Conservation (phyloP, 2,113 vertebrate genomes). For the Crotophaga sulcirostris region DNA sequence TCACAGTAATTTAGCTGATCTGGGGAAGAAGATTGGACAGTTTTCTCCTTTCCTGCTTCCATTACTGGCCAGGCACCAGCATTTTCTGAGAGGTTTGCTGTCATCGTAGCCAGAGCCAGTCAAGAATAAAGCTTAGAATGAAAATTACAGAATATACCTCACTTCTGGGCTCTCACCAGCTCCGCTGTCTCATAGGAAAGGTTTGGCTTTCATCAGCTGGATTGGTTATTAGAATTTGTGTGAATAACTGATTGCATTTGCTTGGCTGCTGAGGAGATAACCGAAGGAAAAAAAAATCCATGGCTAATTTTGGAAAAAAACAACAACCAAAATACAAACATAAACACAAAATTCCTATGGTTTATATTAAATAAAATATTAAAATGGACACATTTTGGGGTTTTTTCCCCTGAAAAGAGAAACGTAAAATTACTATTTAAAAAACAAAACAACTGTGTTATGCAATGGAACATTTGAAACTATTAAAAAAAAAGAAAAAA, state of each 20-base stretch:
- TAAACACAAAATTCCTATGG: too few species aligned
- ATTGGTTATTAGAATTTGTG: not conserved
- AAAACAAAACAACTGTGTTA: not conserved
- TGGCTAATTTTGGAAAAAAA: not conserved
- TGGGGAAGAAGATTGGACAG: not conserved
- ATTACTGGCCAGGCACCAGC: not conserved
- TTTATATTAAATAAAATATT: not conserved
- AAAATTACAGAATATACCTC: not conserved
- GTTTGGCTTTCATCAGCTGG: not conserved
- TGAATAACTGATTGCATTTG: not conserved
- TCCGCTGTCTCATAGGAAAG: not conserved
- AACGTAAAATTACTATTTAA: not conserved
- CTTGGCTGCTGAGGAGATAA: not conserved
- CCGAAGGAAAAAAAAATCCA: not conserved
- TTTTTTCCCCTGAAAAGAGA: not conserved
- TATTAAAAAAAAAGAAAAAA: fast-evolving
- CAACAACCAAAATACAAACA: fast-evolving
- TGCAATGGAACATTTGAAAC: not conserved
- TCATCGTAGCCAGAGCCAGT: not conserved
- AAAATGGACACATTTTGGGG: fast-evolving
- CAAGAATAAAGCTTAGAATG: not conserved
- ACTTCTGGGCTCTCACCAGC: not conserved
- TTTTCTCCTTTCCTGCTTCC: not conserved
- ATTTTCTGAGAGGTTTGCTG: not conserved
- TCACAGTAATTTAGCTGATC: not conserved